These are phyloP conservation scores for Hypsopygia costalis DNA, from an alignment of 2,888 invertebrate genomes.

Conservation along the genomic window DNA sequence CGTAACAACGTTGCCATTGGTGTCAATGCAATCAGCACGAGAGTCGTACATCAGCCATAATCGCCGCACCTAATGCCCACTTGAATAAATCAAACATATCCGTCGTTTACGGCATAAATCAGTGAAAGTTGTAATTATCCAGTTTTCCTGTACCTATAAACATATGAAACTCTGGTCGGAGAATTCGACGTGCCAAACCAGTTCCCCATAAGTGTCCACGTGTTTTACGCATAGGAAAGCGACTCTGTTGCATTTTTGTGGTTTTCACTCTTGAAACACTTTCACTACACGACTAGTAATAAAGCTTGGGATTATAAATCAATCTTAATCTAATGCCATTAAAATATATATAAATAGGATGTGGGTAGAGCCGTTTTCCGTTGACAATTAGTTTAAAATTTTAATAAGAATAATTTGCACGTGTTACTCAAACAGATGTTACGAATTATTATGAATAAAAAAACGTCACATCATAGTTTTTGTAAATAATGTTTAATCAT, in stretches of 20 bases:
- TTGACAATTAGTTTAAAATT: not conserved
- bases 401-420: not conserved
- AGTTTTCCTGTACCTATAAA: slow-evolving; percentile 17
- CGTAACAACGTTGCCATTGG: too few relatives aligned
- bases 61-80: not conserved
- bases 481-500: too few relatives aligned
- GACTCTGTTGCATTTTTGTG: slow-evolving; percentile 54
- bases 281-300: slow-evolving; percentile 37
- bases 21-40: too few relatives aligned
- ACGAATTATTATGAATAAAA: too few relatives aligned
- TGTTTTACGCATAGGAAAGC: slow-evolving; percentile 51
- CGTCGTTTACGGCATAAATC: not conserved
- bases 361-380: not conserved
- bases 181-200: slow-evolving; percentile 42
- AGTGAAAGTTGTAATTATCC: slow-evolving; percentile 14
- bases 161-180: slow-evolving; percentile 3
- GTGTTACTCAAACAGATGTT: too few relatives aligned
- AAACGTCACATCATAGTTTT: too few relatives aligned
- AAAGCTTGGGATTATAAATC: slow-evolving; percentile 1
- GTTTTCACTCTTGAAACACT: slow-evolving; percentile 54
- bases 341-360: slow-evolving; percentile 5
- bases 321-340: slow-evolving; percentile 5
- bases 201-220: slow-evolving; percentile 39
- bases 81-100: not conserved
- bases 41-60: too few relatives aligned